Evolutionary conservation across 2,113 vertebrate species (phyloP).

Genomic region (Bostrychus sinensis): DNA sequence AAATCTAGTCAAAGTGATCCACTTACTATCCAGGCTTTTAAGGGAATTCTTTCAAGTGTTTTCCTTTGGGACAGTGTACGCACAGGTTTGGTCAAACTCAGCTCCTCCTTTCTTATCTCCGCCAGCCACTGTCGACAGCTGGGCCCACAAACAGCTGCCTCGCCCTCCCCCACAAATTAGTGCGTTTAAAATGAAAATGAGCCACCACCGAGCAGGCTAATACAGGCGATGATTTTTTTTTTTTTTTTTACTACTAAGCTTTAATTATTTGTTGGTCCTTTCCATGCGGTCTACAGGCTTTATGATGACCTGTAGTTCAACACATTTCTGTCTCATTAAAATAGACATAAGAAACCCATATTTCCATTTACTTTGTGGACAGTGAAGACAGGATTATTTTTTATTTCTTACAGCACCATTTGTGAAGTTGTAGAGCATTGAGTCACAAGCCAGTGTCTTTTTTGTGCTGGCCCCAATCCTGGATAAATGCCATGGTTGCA

Average conservation of each 20-base stretch:
- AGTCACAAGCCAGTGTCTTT: neutral
- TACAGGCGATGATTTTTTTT: slow-evolving; percentile 11
- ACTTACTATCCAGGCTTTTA: slow-evolving; percentile 45
- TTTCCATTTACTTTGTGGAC: slow-evolving; percentile 39
- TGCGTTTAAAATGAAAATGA: slow-evolving; percentile 51
- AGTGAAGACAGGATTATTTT: slow-evolving; percentile 15
- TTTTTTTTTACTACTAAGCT: too few species aligned
- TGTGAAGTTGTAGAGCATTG: slow-evolving; percentile 23
- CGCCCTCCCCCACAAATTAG: slow-evolving; percentile 48
- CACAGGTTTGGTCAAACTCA: slow-evolving; percentile 63
- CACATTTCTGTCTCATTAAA: neutral
- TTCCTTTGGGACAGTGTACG: slow-evolving; percentile 49
- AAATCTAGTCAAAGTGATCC: slow-evolving; percentile 49
- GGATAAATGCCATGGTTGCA: neutral
- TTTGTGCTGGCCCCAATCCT: neutral
- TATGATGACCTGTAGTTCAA: neutral
- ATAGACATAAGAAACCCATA: slow-evolving; percentile 12
- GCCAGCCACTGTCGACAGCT: slow-evolving; percentile 66
- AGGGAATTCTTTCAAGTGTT: slow-evolving; percentile 59
- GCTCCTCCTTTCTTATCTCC: slow-evolving; percentile 50
- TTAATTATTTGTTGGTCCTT: slow-evolving; percentile 26
- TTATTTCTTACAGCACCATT: slow-evolving; percentile 22
- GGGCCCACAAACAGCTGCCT: slow-evolving; percentile 65
- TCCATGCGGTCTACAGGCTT: slow-evolving; percentile 3
- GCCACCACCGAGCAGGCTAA: slow-evolving; percentile 26